Evolutionary conservation across 2,113 vertebrate species (phyloP).

Genomic region (Tonatia bakeri): DNA sequence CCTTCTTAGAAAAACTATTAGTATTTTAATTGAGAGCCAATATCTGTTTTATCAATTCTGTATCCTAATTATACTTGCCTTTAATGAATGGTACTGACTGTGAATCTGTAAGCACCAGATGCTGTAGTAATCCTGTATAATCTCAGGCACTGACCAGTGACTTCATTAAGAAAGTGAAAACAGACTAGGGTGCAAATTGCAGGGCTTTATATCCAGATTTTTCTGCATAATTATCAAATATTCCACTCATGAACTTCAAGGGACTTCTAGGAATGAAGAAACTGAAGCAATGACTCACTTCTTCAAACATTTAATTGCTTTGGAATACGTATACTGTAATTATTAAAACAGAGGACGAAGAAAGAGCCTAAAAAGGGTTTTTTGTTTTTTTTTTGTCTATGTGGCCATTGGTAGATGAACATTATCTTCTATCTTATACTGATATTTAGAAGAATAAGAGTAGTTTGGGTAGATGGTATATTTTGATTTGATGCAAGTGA

Average conservation of each 20-base stretch:
- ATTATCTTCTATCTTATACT: background rate
- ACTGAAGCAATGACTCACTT: background rate
- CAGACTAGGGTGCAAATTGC: conserved; percentile 71
- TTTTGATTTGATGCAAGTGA: background rate
- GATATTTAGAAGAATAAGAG: background rate
- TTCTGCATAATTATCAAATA: conserved; percentile 60
- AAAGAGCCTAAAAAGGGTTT: background rate
- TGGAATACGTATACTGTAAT: background rate
- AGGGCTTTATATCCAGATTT: conserved; percentile 64
- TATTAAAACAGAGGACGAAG: background rate
- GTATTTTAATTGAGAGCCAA: conserved; percentile 54
- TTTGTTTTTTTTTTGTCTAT: background rate
- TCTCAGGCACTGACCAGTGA: conserved; percentile 55
- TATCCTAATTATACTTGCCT: conserved; percentile 65
- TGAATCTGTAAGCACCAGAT: conserved; percentile 47
- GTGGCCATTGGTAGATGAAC: background rate
- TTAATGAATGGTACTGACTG: conserved; percentile 67
- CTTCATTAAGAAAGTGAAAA: conserved; percentile 74
- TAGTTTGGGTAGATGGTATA: background rate
- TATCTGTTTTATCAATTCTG: conserved; percentile 60
- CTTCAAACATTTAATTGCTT: background rate
- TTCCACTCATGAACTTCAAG: background rate
- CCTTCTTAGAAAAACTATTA: conserved; percentile 50
- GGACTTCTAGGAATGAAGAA: background rate
- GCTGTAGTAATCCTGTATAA: conserved; percentile 65